Conservation (phyloP, 1,140 invertebrate genomes). For the Cydia pomonella region DNA sequence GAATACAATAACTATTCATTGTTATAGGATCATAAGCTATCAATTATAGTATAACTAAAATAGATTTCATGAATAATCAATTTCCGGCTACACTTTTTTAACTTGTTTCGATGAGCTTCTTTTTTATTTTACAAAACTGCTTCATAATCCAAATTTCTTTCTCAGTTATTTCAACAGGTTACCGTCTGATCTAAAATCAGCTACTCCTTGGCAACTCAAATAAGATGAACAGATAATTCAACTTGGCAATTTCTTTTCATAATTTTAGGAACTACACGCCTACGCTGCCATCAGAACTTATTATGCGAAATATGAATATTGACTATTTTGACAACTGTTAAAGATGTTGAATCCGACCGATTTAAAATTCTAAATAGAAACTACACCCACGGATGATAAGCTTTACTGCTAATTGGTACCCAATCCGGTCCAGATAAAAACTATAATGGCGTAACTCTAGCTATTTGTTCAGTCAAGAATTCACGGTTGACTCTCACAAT, state of each 20-base stretch:
- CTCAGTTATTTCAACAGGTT: background rate
- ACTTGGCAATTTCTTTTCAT: background rate
- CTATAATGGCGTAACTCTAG: conserved; percentile 6
- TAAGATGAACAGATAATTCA: background rate
- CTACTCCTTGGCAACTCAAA: conserved; percentile 1
- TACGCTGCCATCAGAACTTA: background rate
- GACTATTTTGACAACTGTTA: background rate
- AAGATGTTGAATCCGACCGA: background rate
- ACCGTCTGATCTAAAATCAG: background rate
- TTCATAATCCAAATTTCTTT: background rate
- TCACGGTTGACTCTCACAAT: conserved; percentile 21
- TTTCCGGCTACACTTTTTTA: too few relatives aligned
- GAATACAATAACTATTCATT: too few relatives aligned
- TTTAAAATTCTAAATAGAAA: conserved; percentile 9
- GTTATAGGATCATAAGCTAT: too few relatives aligned
- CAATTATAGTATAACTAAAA: too few relatives aligned
- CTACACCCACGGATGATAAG: conserved; percentile 2
- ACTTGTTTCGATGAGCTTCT: background rate
- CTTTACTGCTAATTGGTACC: background rate
- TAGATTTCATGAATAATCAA: too few relatives aligned
- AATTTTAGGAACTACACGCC: background rate
- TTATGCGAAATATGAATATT: background rate
- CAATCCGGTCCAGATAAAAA: background rate
- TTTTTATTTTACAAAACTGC: background rate
- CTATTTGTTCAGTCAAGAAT: conserved; percentile 17